Percentiles rank a stretch among this genome's conserved stretches.
Evolutionary conservation across 2,113 vertebrate genomes (phyloP).

Genomic region (Oophaga pumilio): DNA sequence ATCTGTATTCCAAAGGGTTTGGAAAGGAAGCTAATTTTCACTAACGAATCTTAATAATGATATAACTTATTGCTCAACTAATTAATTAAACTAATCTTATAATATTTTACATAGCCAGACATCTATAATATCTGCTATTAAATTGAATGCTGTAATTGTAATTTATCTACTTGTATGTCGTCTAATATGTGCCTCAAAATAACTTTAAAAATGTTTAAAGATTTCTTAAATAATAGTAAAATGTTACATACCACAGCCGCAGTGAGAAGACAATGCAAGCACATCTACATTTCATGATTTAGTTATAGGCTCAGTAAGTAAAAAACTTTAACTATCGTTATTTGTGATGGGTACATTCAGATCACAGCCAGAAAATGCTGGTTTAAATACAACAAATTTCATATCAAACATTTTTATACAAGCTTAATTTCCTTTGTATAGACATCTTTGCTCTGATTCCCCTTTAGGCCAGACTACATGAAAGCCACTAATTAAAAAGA

Average conservation of each 20-base stretch:
- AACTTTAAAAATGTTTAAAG: neutral
- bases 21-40: neutral
- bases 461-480: slow-evolving; percentile 24
- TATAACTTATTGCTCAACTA: too few species aligned
- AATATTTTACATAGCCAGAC: neutral
- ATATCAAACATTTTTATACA: slow-evolving; percentile 15
- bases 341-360: neutral
- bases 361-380: slow-evolving; percentile 6
- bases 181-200: neutral
- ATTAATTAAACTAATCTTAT: neutral
- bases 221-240: neutral
- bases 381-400: slow-evolving; percentile 17
- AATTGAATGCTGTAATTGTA: neutral
- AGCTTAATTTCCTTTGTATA: slow-evolving; percentile 12
- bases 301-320: neutral
- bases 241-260: neutral
- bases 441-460: slow-evolving; percentile 11
- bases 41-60: too few species aligned
- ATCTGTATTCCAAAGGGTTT: too few species aligned
- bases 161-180: neutral
- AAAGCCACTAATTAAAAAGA: slow-evolving; percentile 30
- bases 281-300: neutral
- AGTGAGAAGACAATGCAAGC: neutral
- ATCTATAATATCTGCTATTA: neutral
- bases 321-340: neutral